These are phyloP conservation scores for Papilio glaucus DNA, from an alignment of 1,140 invertebrate species.

Conservation along the genomic window DNA sequence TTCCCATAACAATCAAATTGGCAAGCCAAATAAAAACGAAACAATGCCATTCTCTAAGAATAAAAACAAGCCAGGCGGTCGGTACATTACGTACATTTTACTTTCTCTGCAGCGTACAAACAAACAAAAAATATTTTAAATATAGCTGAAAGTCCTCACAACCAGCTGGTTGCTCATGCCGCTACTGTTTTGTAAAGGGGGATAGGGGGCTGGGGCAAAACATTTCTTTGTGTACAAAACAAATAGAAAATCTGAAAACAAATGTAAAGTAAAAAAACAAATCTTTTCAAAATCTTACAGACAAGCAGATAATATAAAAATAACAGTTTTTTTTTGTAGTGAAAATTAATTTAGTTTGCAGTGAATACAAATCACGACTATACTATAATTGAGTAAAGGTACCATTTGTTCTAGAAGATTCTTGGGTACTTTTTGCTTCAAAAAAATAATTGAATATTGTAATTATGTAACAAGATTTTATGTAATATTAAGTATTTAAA, in stretches of 20 bases:
- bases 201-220: conserved; percentile 47
- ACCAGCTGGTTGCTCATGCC: conserved; percentile 47
- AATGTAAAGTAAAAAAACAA: conserved; percentile 55
- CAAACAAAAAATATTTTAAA: conserved; percentile 46
- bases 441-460: too few relatives aligned
- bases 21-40: conserved; percentile 40
- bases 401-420: too few relatives aligned
- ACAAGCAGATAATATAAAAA: too few relatives aligned
- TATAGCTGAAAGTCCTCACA: conserved; percentile 48
- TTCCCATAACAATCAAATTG: conserved; percentile 7
- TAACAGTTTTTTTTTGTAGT: too few relatives aligned
- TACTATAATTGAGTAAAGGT: too few relatives aligned
- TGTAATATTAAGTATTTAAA: too few relatives aligned
- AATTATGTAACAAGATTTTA: too few relatives aligned
- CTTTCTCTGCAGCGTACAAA: conserved; percentile 75
- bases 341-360: too few relatives aligned
- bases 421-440: too few relatives aligned
- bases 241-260: conserved; percentile 41
- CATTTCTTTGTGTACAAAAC: conserved; percentile 35
- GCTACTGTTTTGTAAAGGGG: conserved; percentile 46
- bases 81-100: conserved; percentile 67
- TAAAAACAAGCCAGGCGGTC: conserved; percentile 19
- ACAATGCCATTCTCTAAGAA: conserved; percentile 62
- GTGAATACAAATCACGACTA: too few relatives aligned
- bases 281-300: too few relatives aligned